Evolutionary conservation across 1,140 invertebrate species (phyloP).

Genomic region (Neodiprion pinetum): DNA sequence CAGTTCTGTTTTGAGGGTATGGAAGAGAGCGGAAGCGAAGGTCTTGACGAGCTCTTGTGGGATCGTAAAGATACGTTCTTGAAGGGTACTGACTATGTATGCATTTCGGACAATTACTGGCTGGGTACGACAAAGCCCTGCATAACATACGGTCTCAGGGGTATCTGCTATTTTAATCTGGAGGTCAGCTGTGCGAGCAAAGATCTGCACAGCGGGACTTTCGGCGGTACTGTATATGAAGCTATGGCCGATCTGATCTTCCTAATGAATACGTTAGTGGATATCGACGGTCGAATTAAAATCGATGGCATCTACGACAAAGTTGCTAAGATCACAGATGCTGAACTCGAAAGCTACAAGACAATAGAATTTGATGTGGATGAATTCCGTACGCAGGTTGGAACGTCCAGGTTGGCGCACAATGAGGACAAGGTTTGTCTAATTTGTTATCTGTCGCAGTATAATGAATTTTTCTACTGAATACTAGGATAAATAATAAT

Average conservation of each 20-base stretch:
- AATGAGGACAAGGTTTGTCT: constrained; percentile 74
- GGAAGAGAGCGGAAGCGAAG: constrained; percentile 97
- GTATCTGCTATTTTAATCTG: constrained; percentile 91
- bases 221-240: constrained; percentile 90
- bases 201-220: constrained; percentile 96
- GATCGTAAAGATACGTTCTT: constrained; percentile 82
- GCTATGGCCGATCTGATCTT: constrained; percentile 90
- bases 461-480: too few species aligned
- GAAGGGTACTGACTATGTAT: constrained; percentile 89
- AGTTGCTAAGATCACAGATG: constrained; percentile 75
- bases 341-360: constrained; percentile 82
- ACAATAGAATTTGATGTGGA: constrained; percentile 90
- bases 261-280: constrained; percentile 82
- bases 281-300: constrained; percentile 84
- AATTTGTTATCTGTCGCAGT: neutral
- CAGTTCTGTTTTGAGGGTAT: constrained; percentile 97
- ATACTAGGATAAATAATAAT: neutral
- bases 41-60: constrained; percentile 87
- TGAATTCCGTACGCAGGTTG: constrained; percentile 77
- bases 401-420: constrained; percentile 74
- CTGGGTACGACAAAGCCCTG: constrained; percentile 95
- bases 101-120: constrained; percentile 99
- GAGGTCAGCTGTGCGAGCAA: constrained; percentile 89
- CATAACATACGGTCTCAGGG: constrained; percentile 95
- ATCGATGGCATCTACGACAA: constrained; percentile 82